Evolutionary conservation across 2,113 vertebrate species (phyloP), one percentile per base, ranked within the genome.

Genomic region (Balaenoptera acutorostrata): DNA sequence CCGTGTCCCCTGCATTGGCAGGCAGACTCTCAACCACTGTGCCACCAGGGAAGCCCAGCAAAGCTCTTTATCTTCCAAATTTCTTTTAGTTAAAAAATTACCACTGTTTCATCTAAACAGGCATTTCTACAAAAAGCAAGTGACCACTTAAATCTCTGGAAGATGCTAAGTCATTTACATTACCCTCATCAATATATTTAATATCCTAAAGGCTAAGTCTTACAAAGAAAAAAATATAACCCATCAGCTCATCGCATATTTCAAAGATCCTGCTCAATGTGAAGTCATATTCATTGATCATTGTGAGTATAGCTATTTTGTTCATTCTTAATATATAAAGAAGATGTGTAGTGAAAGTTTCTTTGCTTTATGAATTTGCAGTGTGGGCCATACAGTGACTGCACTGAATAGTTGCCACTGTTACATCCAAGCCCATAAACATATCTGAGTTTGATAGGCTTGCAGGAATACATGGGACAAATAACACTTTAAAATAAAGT

Each of bases 51-150:
- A 39, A 39, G 39, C 39, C 39, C 86, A 49, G 12, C 81, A 95
- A 90, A 95, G 14, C 10, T 33, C 71, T 95, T 36, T 93, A 74
- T 12, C 52, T 98, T 95, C 20, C 84, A 64, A 81, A 41, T 83
- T 63, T 92, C 44, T 96, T 97, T 69, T 82, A 97, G 86, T 17
- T 97, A 77, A 98, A 97, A 89, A 6, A 61, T 52, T 87, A 84
- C 9, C 6, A 82, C 8, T 90, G 41, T 93, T 94, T 89, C 74
- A n/a, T 46, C 27, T 96, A 82, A 80, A 69, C 49, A 97, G 57
- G 1, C 27, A 93, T 75, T 98, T 75, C 59, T 75, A 96, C 15
- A 94, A 55, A 91, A 90, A 87, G 8, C 71, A 92, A 92, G 55
- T 52, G 86, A 15, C 6, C 95, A 31, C 78, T 97, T n/a, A 97